Conservation (phyloP, 2,888 invertebrate genomes). For the Petrophora chlorosata region DNA sequence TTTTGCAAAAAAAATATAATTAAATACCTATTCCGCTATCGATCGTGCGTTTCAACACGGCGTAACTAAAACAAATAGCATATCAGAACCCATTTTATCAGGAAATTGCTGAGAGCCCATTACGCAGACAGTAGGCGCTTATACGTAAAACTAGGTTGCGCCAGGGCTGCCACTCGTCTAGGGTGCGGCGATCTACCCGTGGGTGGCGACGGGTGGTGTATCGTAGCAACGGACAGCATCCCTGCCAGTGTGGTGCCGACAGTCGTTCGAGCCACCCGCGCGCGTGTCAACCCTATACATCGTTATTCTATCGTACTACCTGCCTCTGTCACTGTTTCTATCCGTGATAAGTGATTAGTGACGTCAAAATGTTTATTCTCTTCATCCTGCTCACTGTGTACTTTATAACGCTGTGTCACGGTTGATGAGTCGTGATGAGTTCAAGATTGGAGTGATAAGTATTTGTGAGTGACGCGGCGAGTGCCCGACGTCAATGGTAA, state of each 20-base stretch:
- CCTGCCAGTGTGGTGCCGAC: conserved; percentile 72
- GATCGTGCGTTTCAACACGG: conserved; percentile 2
- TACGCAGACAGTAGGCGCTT: conserved; percentile 70
- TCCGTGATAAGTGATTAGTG: conserved; percentile 46
- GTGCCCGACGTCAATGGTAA: conserved; percentile 44
- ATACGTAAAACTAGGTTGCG: conserved; percentile 79
- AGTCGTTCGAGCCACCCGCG: conserved; percentile 60
- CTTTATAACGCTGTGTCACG: conserved; percentile 75
- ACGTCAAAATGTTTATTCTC: conserved; percentile 72
- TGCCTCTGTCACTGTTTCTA: conserved; percentile 29
- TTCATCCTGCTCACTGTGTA: conserved; percentile 77
- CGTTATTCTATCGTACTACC: conserved; percentile 26
- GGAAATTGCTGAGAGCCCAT: conserved; percentile 79
- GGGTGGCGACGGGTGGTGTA: conserved; percentile 71
- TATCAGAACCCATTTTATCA: conserved; percentile 69
- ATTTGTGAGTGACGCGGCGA: conserved; percentile 40
- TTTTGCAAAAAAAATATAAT: background rate
- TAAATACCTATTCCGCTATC: background rate
- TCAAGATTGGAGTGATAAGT: conserved; percentile 56
- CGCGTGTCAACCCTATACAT: conserved; percentile 41
- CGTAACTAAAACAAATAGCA: conserved; percentile 51
- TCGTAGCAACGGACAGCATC: conserved; percentile 81
- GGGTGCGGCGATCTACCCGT: conserved; percentile 59
- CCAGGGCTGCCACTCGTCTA: conserved; percentile 49
- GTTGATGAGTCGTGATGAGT: conserved; percentile 60